Conservation (phyloP, 2,113 vertebrate genomes). For the Sceloporus tristichus region DNA sequence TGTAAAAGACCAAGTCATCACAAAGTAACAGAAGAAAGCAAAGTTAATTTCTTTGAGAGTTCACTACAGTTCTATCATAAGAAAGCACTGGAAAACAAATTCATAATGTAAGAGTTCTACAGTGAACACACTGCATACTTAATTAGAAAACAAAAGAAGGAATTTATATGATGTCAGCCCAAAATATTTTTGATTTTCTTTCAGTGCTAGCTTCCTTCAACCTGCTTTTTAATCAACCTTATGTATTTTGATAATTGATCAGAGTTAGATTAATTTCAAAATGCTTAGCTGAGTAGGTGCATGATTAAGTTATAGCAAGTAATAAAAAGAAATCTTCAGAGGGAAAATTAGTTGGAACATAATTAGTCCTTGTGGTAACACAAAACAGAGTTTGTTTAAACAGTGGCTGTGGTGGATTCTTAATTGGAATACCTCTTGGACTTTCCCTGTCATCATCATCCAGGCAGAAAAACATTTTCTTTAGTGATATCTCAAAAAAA, state of each 20-base stretch:
- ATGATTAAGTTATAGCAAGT: slow-evolving; percentile 43
- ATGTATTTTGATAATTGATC: slow-evolving; percentile 54
- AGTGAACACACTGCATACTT: neutral
- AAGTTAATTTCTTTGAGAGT: neutral
- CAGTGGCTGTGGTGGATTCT: slow-evolving; percentile 40
- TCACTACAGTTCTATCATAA: neutral
- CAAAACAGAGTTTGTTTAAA: slow-evolving; percentile 43
- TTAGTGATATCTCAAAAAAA: neutral
- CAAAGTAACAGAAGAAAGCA: neutral
- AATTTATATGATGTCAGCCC: neutral
- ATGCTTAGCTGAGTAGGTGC: slow-evolving; percentile 55
- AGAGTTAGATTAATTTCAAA: slow-evolving; percentile 67
- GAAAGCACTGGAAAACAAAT: neutral
- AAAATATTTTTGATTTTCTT: neutral
- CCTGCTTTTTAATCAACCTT: slow-evolving; percentile 53
- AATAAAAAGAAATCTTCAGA: slow-evolving; percentile 69
- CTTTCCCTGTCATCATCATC: slow-evolving; percentile 41
- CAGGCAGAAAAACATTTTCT: neutral
- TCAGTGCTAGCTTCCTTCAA: slow-evolving; percentile 2
- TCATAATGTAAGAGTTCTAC: neutral
- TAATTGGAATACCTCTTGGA: slow-evolving; percentile 40
- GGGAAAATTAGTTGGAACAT: slow-evolving; percentile 52
- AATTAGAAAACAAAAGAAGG: neutral
- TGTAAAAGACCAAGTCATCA: neutral
- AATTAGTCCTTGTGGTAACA: slow-evolving; percentile 43